Base-by-base conservation (phyloP, 2,888 invertebrate species). In the Melipona bicolor region DNA sequence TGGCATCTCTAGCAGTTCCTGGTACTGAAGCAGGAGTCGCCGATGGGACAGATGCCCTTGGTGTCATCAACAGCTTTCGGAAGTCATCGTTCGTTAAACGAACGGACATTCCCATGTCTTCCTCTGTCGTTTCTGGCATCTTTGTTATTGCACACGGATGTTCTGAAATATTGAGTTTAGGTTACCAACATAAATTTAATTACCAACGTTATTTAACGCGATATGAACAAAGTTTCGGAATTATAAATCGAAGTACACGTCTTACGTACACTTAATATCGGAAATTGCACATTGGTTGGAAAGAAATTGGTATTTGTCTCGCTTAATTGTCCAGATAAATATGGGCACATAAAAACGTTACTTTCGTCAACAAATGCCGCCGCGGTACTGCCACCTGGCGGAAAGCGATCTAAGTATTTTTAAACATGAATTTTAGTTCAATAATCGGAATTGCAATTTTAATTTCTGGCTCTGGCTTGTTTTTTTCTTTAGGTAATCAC, bases 31-130 rank as follows among this genome's bases (percentile, higher is more conserved):
- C 96, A 70, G 96, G 96, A 0, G 96, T 95, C 3, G 95, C 87
- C 32, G 95, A 95, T 13, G 96, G 95, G 0, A 97, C 96, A 0
- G 97, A 97, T 11, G 97, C 96, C 84, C 98, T 96, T 0, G 99
- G 99, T 0, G 99, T 99, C 97, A 99, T 99, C 88, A 99, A 95
- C 74, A 99, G 95, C 93, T 98, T 99, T 77, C 99, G 96, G 93
- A 99, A 99, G 95, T 99, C 99, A 94, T 98, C 99, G 95, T 99
- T 99, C 15, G 99, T 99, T 77, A 99, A 96, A 88, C 98, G 96
- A 92, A 97, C 97, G 0, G 98, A 97, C 85, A 94, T 90, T 5
- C 89, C 76, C 79, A 91, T 87, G 50, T 94, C 94, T 49, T 94
- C 94, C 27, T 94, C 94, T 79, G 87, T 89, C 50, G 91, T 91